phyloP scores from a whole-genome alignment of 1,140 invertebrate species.

The Zophobas atratus region DNA sequence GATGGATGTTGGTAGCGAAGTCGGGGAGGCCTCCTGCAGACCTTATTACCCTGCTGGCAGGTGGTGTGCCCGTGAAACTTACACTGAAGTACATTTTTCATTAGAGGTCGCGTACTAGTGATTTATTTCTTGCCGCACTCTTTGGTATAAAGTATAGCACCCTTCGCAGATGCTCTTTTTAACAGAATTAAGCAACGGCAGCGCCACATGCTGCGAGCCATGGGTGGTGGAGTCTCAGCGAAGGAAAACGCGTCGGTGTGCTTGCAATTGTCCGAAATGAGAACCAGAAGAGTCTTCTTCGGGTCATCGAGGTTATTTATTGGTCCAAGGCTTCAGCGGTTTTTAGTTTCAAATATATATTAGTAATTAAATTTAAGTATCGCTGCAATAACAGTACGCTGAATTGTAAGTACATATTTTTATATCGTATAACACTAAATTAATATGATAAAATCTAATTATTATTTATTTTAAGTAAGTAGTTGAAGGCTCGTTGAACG shows the following conservation, averaged over 20 bases:
- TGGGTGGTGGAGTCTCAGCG: constrained; percentile 41
- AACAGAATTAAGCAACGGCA: constrained; percentile 59
- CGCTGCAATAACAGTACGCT: too few species aligned
- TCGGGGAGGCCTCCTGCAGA: constrained; percentile 57
- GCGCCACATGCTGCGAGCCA: constrained; percentile 53
- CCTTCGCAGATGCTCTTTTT: constrained; percentile 55
- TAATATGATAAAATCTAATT: too few species aligned
- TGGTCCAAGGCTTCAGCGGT: background rate
- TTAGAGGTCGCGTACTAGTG: constrained; percentile 55
- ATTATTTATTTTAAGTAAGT: too few species aligned
- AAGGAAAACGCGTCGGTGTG: constrained; percentile 22
- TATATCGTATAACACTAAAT: too few species aligned
- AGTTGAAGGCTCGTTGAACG: too few species aligned
- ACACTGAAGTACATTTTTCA: constrained; percentile 58
- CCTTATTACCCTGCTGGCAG: constrained; percentile 62
- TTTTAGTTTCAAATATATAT: background rate
- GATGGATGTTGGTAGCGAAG: constrained; percentile 62
- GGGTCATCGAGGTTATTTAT: constrained; percentile 1
- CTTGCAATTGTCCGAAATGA: constrained; percentile 33
- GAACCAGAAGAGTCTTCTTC: constrained; percentile 4
- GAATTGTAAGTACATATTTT: too few species aligned
- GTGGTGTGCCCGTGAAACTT: constrained; percentile 60
- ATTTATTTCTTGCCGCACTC: constrained; percentile 55
- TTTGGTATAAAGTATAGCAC: constrained; percentile 52
- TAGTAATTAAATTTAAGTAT: too few species aligned